Base-by-base conservation (phyloP, 2,113 vertebrate genomes). In the Meleagris gallopavo region DNA sequence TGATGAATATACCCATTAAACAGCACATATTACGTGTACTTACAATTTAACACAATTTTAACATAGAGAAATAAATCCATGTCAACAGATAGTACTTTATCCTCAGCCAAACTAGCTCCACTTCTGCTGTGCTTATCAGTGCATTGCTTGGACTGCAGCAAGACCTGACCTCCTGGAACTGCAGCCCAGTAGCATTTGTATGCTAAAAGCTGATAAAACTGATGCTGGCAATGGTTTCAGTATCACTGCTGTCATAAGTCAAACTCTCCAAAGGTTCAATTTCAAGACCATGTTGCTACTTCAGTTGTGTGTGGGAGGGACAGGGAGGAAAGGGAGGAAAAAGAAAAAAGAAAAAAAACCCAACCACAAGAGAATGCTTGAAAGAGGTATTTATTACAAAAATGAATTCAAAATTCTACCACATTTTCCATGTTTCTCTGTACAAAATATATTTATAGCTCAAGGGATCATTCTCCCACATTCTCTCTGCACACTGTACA, bases 351-450 rank as follows among this genome's bases (percentile, higher is more conserved):
- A 16, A 54, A 50, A 25, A 6, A 54, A 54, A 10, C 27, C 7
- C 16, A 4, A 90, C 19, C 43, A 79, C 90, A 94, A 83, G 43
- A 94, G 32, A 90, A 32, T 73, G 41, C 62, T 97, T 93, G 80
- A 96, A 97, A 97, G 52, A 89, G 6, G 27, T 87, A 91, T 98
- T 98, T 98, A 98, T 98, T 98, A 97, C 57, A 97, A 97, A 98
- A 97, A 55, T 95, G 85, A 96, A 88, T 73, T 87, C 45, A 41
- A 95, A 94, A 83, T 82, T 96, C 67, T 82, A 94, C 65, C 11
- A 95, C 25, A 70, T 95, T 90, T 89, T 92, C 45, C 84, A 48
- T 61, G 61, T 86, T 80, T 76, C 27, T 32, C 73, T 94, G 71
- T 96, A 93, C 57, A 97, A 96, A 97, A 95, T 27, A 66, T 80